These are phyloP conservation scores for Hypsibius dujardini DNA, from an alignment of 1,140 invertebrate species.

Conservation along the genomic window DNA sequence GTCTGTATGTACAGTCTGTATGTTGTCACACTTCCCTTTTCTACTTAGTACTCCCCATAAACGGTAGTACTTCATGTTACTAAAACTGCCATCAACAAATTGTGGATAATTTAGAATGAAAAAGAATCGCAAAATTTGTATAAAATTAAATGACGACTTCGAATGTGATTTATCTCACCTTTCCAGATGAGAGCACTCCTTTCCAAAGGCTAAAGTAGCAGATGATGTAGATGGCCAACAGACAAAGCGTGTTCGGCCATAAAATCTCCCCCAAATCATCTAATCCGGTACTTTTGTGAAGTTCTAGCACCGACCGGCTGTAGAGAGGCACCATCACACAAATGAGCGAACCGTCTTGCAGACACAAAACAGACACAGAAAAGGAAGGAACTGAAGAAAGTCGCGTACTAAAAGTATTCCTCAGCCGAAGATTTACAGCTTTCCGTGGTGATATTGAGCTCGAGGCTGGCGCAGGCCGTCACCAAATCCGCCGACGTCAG, in stretches of 20 bases:
- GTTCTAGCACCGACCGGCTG: slow-evolving; percentile 73
- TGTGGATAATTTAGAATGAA: no score
- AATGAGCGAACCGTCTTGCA: no score
- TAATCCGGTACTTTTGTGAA: slow-evolving; percentile 64
- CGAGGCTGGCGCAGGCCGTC: slow-evolving; percentile 16
- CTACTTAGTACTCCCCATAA: no score
- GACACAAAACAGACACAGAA: no score
- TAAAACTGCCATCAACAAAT: no score
- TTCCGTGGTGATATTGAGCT: slow-evolving; percentile 30
- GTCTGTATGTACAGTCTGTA: no score
- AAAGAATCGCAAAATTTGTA: no score
- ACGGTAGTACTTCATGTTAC: no score
- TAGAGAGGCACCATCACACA: slow-evolving; percentile 17
- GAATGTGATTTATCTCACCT: slow-evolving; percentile 39
- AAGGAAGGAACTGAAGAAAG: no score
- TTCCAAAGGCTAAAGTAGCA: slow-evolving; percentile 93
- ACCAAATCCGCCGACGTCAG: slow-evolving; percentile 22
- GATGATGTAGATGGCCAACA: slow-evolving; percentile 74
- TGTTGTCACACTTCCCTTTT: no score
- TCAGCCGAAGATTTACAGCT: slow-evolving; percentile 52
- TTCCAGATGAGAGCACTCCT: slow-evolving; percentile 91
- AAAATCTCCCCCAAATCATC: slow-evolving; percentile 69
- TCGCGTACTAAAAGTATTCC: slow-evolving; percentile 77
- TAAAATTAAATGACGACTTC: no score
- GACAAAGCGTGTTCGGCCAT: slow-evolving; percentile 72